Evolutionary conservation across 1,140 invertebrate genomes (phyloP).

Genomic region (Leptoteleia sp.): DNA sequence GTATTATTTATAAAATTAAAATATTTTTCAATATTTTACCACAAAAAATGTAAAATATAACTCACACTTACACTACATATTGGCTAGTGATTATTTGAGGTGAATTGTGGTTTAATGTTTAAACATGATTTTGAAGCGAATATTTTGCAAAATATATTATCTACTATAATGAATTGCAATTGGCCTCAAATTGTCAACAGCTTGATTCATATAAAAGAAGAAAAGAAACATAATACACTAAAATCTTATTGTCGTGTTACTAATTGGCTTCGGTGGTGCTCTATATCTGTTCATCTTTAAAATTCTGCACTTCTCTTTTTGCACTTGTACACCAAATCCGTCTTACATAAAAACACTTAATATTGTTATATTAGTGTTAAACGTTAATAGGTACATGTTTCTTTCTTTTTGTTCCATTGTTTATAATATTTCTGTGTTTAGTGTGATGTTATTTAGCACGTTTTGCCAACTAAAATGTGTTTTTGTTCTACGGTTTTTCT

Average conservation of each 20-base stretch:
- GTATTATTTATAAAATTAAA: not conserved
- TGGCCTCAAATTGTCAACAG: too few species aligned
- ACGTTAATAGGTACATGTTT: not conserved
- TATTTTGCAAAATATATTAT: too few species aligned
- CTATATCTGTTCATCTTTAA: not conserved
- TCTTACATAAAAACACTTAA: not conserved
- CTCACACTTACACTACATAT: not conserved
- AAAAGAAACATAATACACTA: too few species aligned
- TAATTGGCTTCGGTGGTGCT: constrained; percentile 6
- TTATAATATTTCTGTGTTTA: constrained; percentile 25
- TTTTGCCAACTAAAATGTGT: constrained; percentile 69
- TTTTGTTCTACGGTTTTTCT: constrained; percentile 75
- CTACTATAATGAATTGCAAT: too few species aligned
- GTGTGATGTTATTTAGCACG: constrained; percentile 54
- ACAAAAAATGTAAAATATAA: too few species aligned
- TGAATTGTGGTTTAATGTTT: too few species aligned
- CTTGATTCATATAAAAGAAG: too few species aligned
- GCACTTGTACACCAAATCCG: constrained; percentile 12
- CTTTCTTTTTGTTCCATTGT: constrained; percentile 25
- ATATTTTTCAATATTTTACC: too few species aligned
- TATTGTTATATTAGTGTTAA: not conserved
- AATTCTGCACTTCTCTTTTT: constrained; percentile 5
- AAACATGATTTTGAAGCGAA: too few species aligned
- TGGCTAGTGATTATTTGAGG: too few species aligned
- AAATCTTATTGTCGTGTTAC: constrained; percentile 4